phyloP scores from a whole-genome alignment of 1,140 invertebrate genomes.

The Vollenhovia emeryi region DNA sequence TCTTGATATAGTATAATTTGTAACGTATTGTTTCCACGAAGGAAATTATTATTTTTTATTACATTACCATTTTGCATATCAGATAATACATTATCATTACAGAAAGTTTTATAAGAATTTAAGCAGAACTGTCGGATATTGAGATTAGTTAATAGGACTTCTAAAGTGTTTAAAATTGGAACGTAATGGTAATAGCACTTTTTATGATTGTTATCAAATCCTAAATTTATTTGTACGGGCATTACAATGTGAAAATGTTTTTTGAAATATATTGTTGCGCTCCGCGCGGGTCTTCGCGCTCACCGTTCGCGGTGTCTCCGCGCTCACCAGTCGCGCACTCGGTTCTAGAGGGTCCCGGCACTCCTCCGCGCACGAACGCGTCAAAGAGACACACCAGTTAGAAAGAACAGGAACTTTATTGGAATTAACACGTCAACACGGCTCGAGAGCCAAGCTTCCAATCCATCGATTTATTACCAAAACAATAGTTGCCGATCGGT shows the following conservation, averaged over 20 bases:
- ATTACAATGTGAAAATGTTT: neutral
- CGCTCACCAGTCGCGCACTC: no score
- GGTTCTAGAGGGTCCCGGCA: no score
- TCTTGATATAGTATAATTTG: conserved; percentile 1
- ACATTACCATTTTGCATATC: neutral
- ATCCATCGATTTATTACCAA: no score
- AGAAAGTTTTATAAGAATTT: neutral
- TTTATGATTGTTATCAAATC: neutral
- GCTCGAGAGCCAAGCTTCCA: no score
- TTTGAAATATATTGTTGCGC: conserved; percentile 11
- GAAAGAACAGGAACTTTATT: no score
- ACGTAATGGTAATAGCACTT: conserved; percentile 1
- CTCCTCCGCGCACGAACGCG: no score
- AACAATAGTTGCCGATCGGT: no score
- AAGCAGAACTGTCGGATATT: neutral
- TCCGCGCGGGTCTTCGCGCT: no score
- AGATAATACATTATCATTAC: neutral
- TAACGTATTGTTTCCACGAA: neutral
- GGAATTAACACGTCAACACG: no score
- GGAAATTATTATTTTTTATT: conserved; percentile 19
- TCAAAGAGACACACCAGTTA: no score
- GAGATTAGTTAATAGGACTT: neutral
- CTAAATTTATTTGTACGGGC: neutral
- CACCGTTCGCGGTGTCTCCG: no score
- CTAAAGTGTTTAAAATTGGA: conserved; percentile 3